Percentiles rank a stretch among this genome's conserved stretches.
Evolutionary conservation across 2,888 invertebrate genomes (phyloP).

Genomic region (Drosophila anomelani): DNA sequence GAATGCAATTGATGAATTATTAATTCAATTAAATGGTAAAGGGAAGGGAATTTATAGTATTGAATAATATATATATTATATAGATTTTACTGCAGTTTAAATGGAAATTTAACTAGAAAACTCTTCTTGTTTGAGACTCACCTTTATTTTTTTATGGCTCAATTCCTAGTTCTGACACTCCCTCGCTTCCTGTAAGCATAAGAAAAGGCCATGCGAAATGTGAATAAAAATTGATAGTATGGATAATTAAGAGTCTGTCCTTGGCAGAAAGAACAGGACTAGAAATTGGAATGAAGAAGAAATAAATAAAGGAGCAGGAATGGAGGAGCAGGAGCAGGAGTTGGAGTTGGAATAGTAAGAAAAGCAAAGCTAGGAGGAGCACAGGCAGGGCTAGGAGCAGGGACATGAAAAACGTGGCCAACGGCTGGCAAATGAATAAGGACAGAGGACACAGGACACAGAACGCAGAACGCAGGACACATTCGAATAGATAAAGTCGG

Average conservation of each 20-base stretch:
- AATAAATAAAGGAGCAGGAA: neutral
- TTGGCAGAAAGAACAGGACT: neutral
- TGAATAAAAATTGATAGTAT: constrained; percentile 6
- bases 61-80: no score
- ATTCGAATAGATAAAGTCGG: constrained; percentile 17
- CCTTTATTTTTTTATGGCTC: neutral
- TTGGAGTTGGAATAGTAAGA: neutral
- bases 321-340: no score
- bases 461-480: constrained; percentile 3
- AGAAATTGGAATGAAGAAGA: neutral
- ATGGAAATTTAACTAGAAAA: neutral
- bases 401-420: constrained; percentile 12
- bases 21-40: neutral
- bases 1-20: constrained; percentile 11
- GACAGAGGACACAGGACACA: no score
- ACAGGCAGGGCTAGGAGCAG: neutral
- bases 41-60: neutral
- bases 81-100: no score
- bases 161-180: neutral
- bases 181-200: neutral
- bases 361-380: no score
- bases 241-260: constrained; percentile 9
- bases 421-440: constrained; percentile 21
- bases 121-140: neutral
- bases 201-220: neutral